A percentile compares a stretch with the other conserved stretches of the same genome.
Evolutionary conservation across 2,797 vertebrate species (phyloP).

Genomic region (Propithecus deckenii): DNA sequence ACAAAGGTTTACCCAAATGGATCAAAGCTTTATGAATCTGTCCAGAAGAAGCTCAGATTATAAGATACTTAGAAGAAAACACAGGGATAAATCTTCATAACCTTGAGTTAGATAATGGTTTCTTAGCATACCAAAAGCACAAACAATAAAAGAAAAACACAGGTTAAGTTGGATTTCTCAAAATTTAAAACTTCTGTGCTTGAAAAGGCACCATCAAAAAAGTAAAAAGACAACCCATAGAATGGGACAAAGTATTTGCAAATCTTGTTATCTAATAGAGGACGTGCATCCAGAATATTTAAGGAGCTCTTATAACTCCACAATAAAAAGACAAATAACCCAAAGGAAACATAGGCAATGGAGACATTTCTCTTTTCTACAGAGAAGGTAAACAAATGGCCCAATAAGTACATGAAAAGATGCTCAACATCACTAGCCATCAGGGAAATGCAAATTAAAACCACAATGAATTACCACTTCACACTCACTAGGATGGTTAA

Average conservation of each 20-base stretch:
- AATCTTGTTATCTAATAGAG: neutral
- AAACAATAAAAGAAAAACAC: neutral
- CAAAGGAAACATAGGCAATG: neutral
- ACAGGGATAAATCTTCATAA: neutral
- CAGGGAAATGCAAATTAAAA: slow-evolving; percentile 43
- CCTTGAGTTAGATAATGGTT: neutral
- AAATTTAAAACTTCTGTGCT: slow-evolving; percentile 29
- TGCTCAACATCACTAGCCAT: neutral
- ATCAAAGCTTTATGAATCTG: neutral
- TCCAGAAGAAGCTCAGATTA: neutral
- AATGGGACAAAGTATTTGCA: neutral
- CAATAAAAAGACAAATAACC: neutral
- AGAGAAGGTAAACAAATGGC: neutral
- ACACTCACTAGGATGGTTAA: neutral
- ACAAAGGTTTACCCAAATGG: neutral
- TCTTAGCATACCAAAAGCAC: neutral
- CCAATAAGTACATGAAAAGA: slow-evolving; percentile 3
- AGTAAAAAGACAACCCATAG: neutral
- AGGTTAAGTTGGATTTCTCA: neutral
- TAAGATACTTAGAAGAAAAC: neutral
- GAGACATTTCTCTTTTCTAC: neutral
- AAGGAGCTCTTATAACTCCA: neutral
- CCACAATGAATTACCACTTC: neutral
- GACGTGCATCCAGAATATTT: neutral
- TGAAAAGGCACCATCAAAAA: neutral